Percentiles rank a stretch among this genome's conserved stretches.
Conservation (phyloP, 2,797 vertebrate species). For the Sebastes melanostomus region DNA sequence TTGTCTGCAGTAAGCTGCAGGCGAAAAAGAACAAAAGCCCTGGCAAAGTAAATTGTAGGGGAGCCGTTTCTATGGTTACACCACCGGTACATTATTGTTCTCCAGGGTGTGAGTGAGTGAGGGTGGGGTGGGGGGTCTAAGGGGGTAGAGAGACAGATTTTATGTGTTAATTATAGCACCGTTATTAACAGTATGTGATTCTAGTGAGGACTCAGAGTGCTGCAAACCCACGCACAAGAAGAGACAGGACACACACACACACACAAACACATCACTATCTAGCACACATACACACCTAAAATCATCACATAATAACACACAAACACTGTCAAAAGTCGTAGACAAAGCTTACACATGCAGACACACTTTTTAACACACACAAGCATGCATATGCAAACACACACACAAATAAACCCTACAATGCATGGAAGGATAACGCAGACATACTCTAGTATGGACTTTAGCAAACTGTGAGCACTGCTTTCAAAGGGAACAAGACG, state of each 20-base stretch:
- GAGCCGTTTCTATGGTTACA: conserved; percentile 79
- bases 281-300: background rate
- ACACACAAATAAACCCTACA: background rate
- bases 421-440: background rate
- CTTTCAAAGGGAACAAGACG: too few relatives aligned
- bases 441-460: background rate
- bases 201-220: conserved; percentile 22
- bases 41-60: conserved; percentile 71
- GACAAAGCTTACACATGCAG: background rate
- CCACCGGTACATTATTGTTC: conserved; percentile 52
- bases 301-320: background rate
- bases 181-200: conserved; percentile 69
- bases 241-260: background rate
- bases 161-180: conserved; percentile 68
- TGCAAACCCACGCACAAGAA: conserved; percentile 33
- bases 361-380: background rate
- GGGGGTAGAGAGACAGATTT: conserved; percentile 43
- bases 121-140: background rate
- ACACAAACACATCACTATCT: background rate
- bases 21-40: conserved; percentile 68
- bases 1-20: conserved; percentile 42
- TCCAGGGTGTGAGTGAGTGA: conserved; percentile 41
- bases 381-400: background rate
- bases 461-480: background rate
- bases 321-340: background rate